Evolutionary conservation across 2,888 invertebrate species (phyloP), one percentile per base, ranked within the genome.

Genomic region (Portevinia maculata): DNA sequence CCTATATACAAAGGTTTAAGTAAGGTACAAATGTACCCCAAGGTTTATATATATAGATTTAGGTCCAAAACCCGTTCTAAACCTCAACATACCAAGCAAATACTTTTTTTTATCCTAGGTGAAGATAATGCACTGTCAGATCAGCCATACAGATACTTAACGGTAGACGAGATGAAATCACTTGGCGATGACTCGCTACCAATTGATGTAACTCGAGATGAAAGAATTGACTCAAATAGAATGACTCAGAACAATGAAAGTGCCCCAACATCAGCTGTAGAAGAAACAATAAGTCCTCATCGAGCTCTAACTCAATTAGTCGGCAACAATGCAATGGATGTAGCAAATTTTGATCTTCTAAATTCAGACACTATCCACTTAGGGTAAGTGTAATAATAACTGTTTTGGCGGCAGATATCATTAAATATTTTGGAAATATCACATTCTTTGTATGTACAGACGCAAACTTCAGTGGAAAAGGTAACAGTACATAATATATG

Each of bases 381-480:
- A 15, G 70, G 81, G 81, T 83, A 76, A 83, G 52, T 8, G 8
- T 15, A 19, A 24, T n/a, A 30, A 9, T 3, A 19, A 50, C 15
- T 15, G 21, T 9, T 24, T 1, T n/a, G n/a, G n/a, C n/a, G 7
- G 1, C 8, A 30, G 30, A 32, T 15, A 7, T 8, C 3, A 24
- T 0, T 15, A 17, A 37, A 15, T 8, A n/a, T 9, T 41, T 41
- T 17, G 1, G 5, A 17, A 30, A 8, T 17, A 41, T 8, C 32
- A 11, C 6, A 13, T 55, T 32, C n/a, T 53, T n/a, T 46, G 24
- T 19, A 8, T 4, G 86, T 19, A 1, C 88, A 93, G 93, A 86
- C 98, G 98, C 93, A 98, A 97, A 92, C 94, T 98, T 88, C 96
- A 97, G 91, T 98, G 98, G 98, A 98, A 97, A 92, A 97, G 97